Evolutionary conservation across 2,113 vertebrate species (phyloP).

Genomic region (Tympanuchus pallidicinctus): DNA sequence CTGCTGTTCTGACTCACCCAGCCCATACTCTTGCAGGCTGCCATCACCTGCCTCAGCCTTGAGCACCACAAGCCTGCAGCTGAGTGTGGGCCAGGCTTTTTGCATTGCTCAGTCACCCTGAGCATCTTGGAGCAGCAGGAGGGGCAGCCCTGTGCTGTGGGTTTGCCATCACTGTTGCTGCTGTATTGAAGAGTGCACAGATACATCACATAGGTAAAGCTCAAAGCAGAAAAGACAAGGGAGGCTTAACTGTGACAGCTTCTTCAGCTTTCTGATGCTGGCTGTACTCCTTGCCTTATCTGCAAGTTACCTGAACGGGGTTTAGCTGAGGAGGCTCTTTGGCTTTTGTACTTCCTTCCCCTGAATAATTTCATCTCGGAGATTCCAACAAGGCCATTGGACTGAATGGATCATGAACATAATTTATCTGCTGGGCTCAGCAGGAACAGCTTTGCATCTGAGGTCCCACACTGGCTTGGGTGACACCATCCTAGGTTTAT

Average conservation of each 20-base stretch:
- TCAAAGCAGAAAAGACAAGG: too few relatives aligned
- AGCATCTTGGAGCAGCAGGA: too few relatives aligned
- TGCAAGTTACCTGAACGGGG: not conserved
- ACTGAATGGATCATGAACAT: not conserved
- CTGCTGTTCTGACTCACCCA: not conserved
- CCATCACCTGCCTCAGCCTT: not conserved
- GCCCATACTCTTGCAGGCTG: fast-evolving
- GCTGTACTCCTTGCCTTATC: not conserved
- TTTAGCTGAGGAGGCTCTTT: not conserved
- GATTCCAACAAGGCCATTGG: not conserved
- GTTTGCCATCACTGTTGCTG: fast-evolving
- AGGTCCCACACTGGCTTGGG: not conserved
- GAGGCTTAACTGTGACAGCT: not conserved
- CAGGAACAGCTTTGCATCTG: not conserved
- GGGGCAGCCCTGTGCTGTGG: too few relatives aligned
- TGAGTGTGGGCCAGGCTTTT: too few relatives aligned
- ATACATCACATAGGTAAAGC: not conserved
- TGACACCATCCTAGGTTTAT: not conserved
- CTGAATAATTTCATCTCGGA: not conserved
- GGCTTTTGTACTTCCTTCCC: not conserved
- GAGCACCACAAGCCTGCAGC: too few relatives aligned
- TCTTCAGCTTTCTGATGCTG: fast-evolving
- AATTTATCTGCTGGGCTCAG: not conserved
- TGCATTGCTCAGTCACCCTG: too few relatives aligned
- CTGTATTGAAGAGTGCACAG: not conserved